Conservation (phyloP, 2,797 vertebrate genomes). For the Chaenodraco wilsoni region DNA sequence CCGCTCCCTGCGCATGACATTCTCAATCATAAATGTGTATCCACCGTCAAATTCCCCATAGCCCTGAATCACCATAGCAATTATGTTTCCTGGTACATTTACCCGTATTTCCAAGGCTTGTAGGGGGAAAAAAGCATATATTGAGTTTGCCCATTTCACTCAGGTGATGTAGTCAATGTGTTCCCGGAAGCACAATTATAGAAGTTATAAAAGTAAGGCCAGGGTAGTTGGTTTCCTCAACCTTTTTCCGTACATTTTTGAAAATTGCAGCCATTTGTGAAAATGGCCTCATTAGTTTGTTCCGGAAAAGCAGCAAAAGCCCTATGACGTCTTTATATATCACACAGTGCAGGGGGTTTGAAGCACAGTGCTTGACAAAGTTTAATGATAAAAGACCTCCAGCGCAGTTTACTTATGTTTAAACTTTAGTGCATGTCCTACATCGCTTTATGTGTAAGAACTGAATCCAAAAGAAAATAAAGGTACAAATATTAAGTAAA, state of each 20-base stretch:
- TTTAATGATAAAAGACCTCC: slow-evolving; percentile 43
- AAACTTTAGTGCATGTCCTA: not conserved
- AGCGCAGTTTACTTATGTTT: slow-evolving; percentile 8
- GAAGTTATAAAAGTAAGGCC: not conserved
- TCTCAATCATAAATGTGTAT: slow-evolving; percentile 52
- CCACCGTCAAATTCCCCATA: slow-evolving; percentile 50
- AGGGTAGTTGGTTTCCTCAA: slow-evolving; percentile 4
- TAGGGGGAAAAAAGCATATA: not conserved
- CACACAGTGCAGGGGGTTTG: slow-evolving; percentile 18
- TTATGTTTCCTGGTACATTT: slow-evolving; percentile 39
- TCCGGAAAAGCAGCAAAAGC: slow-evolving; percentile 18
- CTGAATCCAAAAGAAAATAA: slow-evolving; percentile 6
- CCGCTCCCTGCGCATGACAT: slow-evolving; percentile 25
- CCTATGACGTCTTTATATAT: slow-evolving; percentile 32
- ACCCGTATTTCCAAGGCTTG: slow-evolving; percentile 29
- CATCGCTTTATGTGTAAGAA: not conserved
- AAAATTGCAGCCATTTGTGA: slow-evolving; percentile 50
- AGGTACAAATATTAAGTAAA: not conserved
- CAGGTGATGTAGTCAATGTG: slow-evolving; percentile 24
- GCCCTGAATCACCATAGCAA: slow-evolving; percentile 50
- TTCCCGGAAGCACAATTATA: slow-evolving; percentile 34
- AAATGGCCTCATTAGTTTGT: slow-evolving; percentile 60
- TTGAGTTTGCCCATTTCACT: slow-evolving; percentile 38
- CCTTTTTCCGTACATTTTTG: slow-evolving; percentile 6
- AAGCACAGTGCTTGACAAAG: slow-evolving; percentile 31